Conservation (phyloP, 2,888 invertebrate genomes). For the Apamea sordens region DNA sequence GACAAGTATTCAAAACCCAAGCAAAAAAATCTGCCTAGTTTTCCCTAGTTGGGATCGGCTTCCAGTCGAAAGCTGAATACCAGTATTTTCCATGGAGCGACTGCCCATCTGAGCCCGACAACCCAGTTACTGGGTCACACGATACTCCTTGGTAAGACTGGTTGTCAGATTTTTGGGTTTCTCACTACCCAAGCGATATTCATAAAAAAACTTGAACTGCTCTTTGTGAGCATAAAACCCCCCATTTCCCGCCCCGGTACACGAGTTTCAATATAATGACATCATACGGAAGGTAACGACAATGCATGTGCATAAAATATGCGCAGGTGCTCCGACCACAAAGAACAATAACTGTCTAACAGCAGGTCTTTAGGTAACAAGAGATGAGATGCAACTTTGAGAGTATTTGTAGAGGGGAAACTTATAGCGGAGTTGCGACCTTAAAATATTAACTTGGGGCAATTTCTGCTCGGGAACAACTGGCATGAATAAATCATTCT, state of each 20-base stretch:
- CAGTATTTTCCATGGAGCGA: too few species aligned
- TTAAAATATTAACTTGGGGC: neutral
- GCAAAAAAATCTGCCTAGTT: too few species aligned
- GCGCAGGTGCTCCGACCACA: slow-evolving; percentile 60
- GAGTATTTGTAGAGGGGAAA: slow-evolving; percentile 15
- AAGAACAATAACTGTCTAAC: slow-evolving; percentile 62
- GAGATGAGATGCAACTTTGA: slow-evolving; percentile 31
- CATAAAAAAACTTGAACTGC: neutral
- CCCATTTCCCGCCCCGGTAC: slow-evolving; percentile 21
- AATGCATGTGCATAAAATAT: slow-evolving; percentile 65
- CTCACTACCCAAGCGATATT: neutral
- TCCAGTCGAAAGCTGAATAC: too few species aligned
- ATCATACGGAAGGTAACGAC: slow-evolving; percentile 55
- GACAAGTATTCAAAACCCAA: too few species aligned
- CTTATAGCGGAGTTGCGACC: neutral
- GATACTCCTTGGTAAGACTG: neutral
- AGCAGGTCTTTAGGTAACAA: slow-evolving; percentile 33
- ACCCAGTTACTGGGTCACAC: neutral
- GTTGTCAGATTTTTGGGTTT: neutral
- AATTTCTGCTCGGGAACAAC: neutral
- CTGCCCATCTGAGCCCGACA: too few species aligned
- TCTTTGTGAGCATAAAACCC: slow-evolving; percentile 13
- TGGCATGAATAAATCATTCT: neutral
- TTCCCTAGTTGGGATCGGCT: too few species aligned
- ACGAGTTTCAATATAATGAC: slow-evolving; percentile 49